These are phyloP conservation scores for Habroteleia sp. DNA, from an alignment of 2,888 invertebrate species.

Conservation along the genomic window DNA sequence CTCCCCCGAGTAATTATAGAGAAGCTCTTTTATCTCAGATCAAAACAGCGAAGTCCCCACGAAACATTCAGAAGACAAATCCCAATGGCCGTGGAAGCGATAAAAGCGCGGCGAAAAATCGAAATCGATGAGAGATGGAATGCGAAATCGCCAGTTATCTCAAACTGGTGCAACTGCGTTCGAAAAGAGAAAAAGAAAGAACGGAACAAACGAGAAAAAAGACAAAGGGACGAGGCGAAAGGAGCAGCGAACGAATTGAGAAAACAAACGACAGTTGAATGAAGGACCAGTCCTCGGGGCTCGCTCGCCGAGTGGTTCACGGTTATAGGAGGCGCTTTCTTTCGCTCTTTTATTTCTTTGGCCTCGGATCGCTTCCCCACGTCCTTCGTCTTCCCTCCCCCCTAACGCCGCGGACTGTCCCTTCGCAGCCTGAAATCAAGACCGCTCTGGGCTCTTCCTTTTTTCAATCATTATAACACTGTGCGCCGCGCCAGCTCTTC, in stretches of 20 bases:
- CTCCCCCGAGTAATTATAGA: too few species aligned
- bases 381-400: slow-evolving; percentile 20
- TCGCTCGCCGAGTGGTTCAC: slow-evolving; percentile 53
- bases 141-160: slow-evolving; percentile 54
- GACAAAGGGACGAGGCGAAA: slow-evolving; percentile 20
- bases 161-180: slow-evolving; percentile 29
- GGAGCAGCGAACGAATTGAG: slow-evolving; percentile 38
- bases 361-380: slow-evolving; percentile 39
- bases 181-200: slow-evolving; percentile 1
- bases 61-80: slow-evolving; percentile 40
- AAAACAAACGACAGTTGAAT: slow-evolving; percentile 68
- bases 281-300: slow-evolving; percentile 63
- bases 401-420: slow-evolving; percentile 40
- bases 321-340: slow-evolving; percentile 58
- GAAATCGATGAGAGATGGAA: slow-evolving; percentile 53
- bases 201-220: slow-evolving; percentile 15
- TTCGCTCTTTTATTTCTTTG: slow-evolving; percentile 57
- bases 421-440: slow-evolving; percentile 67
- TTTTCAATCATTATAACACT: slow-evolving; percentile 70
- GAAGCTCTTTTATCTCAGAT: too few species aligned
- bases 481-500: slow-evolving; percentile 63
- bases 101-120: slow-evolving; percentile 38
- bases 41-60: slow-evolving; percentile 7
- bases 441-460: slow-evolving; percentile 64
- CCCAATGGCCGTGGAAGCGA: slow-evolving; percentile 9